Conservation (phyloP, 2,113 vertebrate genomes). For the Elgaria multicarinata region DNA sequence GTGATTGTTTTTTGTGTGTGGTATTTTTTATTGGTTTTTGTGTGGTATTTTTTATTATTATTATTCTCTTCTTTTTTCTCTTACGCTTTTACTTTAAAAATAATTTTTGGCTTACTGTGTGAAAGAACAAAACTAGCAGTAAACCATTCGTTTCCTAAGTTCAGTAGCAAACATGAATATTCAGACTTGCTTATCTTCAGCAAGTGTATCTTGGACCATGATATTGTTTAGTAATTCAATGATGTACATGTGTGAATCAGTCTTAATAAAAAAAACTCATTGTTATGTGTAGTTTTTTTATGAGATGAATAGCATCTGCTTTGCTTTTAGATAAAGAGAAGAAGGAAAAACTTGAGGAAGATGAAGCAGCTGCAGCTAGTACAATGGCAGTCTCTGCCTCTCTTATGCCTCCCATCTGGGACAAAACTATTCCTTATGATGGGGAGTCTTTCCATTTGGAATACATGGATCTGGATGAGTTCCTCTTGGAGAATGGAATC, state of each 20-base stretch:
- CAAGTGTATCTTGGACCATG: not conserved
- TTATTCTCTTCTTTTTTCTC: no score
- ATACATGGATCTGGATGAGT: constrained; percentile 99
- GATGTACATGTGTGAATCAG: not conserved
- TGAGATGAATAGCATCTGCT: constrained; percentile 40
- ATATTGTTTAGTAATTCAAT: not conserved
- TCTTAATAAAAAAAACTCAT: constrained; percentile 12
- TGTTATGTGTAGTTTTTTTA: constrained; percentile 11
- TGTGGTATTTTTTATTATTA: not conserved
- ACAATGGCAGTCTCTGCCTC: constrained; percentile 90
- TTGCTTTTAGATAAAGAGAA: constrained; percentile 84
- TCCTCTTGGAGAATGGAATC: constrained; percentile 96
- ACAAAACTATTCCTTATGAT: constrained; percentile 97
- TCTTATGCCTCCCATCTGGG: constrained; percentile 96
- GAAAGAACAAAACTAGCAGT: not conserved
- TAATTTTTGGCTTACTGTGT: not conserved
- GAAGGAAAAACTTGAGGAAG: constrained; percentile 84
- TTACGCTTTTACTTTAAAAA: not conserved
- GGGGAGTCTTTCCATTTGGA: constrained; percentile 98
- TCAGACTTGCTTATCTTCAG: not conserved
- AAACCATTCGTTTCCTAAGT: not conserved
- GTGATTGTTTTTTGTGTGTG: not conserved
- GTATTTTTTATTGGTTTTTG: not conserved
- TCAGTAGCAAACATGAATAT: not conserved
- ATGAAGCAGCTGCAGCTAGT: constrained; percentile 82